Evolutionary conservation across 2,888 invertebrate species (phyloP).

Genomic region (Gymnocheta viridis): DNA sequence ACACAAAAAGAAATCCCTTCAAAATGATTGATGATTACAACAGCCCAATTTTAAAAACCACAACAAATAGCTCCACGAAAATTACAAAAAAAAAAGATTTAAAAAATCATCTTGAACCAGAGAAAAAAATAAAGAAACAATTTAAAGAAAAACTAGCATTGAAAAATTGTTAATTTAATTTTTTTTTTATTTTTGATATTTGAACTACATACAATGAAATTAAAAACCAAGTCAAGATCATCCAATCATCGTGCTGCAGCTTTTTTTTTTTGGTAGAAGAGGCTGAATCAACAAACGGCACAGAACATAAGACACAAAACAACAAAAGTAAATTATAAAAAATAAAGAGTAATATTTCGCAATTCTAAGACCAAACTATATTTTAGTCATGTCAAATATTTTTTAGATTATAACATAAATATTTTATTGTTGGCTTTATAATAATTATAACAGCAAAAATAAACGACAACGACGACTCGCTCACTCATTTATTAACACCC

Average conservation of each 20-base stretch:
- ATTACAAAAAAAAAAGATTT: background rate
- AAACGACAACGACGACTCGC: too few species aligned
- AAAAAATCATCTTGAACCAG: background rate
- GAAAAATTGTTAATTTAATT: too few species aligned
- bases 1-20: background rate
- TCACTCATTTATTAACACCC: too few species aligned
- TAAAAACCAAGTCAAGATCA: constrained; percentile 66
- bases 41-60: constrained; percentile 18
- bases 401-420: background rate
- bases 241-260: constrained; percentile 7
- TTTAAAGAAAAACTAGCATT: constrained; percentile 1
- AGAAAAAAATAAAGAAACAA: background rate
- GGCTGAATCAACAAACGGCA: background rate
- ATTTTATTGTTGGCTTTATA: too few species aligned
- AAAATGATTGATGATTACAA: constrained; percentile 35
- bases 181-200: constrained; percentile 41
- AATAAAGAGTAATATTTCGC: background rate
- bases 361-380: background rate
- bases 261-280: background rate
- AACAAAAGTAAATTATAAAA: background rate
- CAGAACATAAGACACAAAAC: background rate
- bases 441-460: too few species aligned
- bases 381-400: background rate
- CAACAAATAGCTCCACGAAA: constrained; percentile 2
- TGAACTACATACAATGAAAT: constrained; percentile 48